Base-by-base conservation (phyloP, 2,113 vertebrate species). In the Lichenostomus cassidix region DNA sequence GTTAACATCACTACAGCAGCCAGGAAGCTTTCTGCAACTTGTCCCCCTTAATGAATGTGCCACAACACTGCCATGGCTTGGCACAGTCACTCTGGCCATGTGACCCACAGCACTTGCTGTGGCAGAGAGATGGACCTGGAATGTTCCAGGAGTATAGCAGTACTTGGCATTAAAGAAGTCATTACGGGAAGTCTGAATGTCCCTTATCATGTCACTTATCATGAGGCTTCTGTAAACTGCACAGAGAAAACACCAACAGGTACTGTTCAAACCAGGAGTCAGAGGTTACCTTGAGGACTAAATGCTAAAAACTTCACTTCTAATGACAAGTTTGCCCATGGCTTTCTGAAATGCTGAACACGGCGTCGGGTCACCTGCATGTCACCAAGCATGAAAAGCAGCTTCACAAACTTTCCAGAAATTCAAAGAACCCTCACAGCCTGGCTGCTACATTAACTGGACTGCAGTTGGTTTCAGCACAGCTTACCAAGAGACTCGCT, bases 401-500 rank as follows among this genome's bases (percentile, higher is more conserved):
- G 12, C 65, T 33, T 55, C 64, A 62, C 16, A 64, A 80, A 33
- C 8, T 12, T 10, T 69, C 56, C 42, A 49, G 28, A 5, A 31
- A 59, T 12, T 2, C 9, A 8, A 29, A 73, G 68, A 81, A 52
- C n/a, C 56, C 35, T 65, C 42, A 7, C 4, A 49, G 37, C 13
- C 4, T 18, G 31, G 27, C 49, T 73, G 71, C 15, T 35, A 6
- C 44, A 59, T 37, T 4, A 35, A 41, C 3, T 17, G 59, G 35
- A 6, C 29, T 50, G 50, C 28, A 59, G 27, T 2, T 29, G 37
- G 17, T 37, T 35, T 28, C 63, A 75, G 37, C 10, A 97, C 0
- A 74, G n/a, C 99, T 99, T 96, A 99, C 99, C 98, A 99, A 87
- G 33, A 99, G 97, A 91, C 99, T 99, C 2, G 99, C 97, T 87